Percentiles rank a stretch among this genome's conserved stretches.
phyloP scores from a whole-genome alignment of 1,140 invertebrate species.

The Bursaphelenchus mucronatus region DNA sequence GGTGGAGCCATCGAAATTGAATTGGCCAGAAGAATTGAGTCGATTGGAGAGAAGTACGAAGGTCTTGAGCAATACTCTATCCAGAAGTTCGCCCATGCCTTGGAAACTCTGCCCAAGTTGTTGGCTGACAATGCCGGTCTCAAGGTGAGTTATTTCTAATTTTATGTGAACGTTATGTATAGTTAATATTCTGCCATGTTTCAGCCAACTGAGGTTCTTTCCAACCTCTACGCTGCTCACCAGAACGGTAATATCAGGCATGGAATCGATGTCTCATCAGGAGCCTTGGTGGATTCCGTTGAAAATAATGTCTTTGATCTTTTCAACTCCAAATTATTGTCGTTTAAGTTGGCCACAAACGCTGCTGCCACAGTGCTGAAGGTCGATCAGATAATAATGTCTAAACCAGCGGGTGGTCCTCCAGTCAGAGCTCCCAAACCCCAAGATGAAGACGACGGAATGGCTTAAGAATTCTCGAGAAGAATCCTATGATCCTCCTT shows the following conservation, averaged over 20 bases:
- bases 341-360: constrained; percentile 84
- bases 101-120: constrained; percentile 84
- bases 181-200: constrained; percentile 17
- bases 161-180: not conserved
- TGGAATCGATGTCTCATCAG: constrained; percentile 82
- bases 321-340: constrained; percentile 84
- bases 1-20: constrained; percentile 92
- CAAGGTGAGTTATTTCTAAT: constrained; percentile 63
- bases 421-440: constrained; percentile 47
- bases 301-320: constrained; percentile 77
- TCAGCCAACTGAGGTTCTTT: constrained; percentile 76
- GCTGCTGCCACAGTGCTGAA: constrained; percentile 87
- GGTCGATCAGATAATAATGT: constrained; percentile 72
- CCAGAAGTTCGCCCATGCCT: constrained; percentile 82
- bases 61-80: constrained; percentile 95
- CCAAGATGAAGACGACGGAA: constrained; percentile 58
- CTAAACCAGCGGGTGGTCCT: constrained; percentile 58
- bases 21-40: constrained; percentile 76
- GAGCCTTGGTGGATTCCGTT: constrained; percentile 70
- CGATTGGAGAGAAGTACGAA: constrained; percentile 81
- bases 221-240: constrained; percentile 84
- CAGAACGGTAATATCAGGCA: constrained; percentile 76
- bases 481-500: no score
- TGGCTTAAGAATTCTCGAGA: constrained; percentile 5
- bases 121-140: constrained; percentile 89